Evolutionary conservation across 2,888 invertebrate genomes (phyloP), one percentile per base, ranked within the genome.

Genomic region (Plebejus argus): DNA sequence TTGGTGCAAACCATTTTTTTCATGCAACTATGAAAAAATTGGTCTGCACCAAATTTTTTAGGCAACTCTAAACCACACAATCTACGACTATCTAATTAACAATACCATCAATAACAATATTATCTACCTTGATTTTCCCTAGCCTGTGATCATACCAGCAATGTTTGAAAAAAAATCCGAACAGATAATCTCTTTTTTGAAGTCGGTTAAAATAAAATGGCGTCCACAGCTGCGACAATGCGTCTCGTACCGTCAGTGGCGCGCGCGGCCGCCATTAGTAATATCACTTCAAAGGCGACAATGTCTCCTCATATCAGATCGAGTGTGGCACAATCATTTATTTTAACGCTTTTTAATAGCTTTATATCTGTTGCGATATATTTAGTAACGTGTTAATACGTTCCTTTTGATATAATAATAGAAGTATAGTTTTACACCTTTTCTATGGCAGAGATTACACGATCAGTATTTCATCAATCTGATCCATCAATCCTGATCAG

Each of bases 271-370:
- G 80, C 85, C 88, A 91, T 93, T 90, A 89, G 90, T 92, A 87
- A 89, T 88, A 86, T 85, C 83, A 87, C 92, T 90, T 93, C 92
- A 93, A 93, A 93, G 92, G 83, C 83, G 84, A 92, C 87, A 85
- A 88, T n/a, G 91, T 90, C 83, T 80, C 80, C 81, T 85, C 85
- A 85, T 85, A 91, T 89, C 84, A 85, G 83, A 86, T 81, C 78
- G 84, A 86, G 84, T 90, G 82, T 84, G 83, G 83, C 85, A 78
- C 84, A 85, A 86, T 86, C 83, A 86, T 83, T 88, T 89, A 88
- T 84, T 86, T 81, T 77, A 80, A 84, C 82, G 86, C 86, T 90
- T 89, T 89, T 87, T 89, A 89, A 88, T 82, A 84, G 83, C 79
- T 81, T 81, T 80, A 79, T 81, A 81, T 80, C 28, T 28, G 74